Base-by-base conservation (phyloP, 1,140 invertebrate genomes). In the Pentalonia nigronervosa region DNA sequence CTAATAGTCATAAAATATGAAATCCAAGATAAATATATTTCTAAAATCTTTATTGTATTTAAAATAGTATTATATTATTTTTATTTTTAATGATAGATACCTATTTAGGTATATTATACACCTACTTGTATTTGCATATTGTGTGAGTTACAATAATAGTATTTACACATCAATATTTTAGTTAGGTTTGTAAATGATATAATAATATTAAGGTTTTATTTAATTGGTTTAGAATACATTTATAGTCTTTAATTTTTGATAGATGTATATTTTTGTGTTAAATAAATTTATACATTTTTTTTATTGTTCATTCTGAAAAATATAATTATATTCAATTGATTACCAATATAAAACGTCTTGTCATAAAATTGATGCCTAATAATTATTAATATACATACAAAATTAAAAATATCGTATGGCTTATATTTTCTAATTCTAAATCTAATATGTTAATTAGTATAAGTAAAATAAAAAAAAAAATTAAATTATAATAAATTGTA, bases 281-380 rank as follows among this genome's bases (percentile, higher is more conserved):
- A 9, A 17, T n/a, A 1, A 45, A 17, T 90, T 30, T 56, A 90
- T 60, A 60, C 60, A 90, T 50, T 90, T 30, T 53, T n/a, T 45
- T 45, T 90, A 41, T 41, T 23, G n/a, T 60, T 90, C 36, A 21
- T 90, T 45, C 56, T 90, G 17, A 90, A 90, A 90, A 90, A 90
- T 90, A 25, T 67, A 67, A 90, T 41, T 90, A 67, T 90, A 90
- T 67, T 67, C 6, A 90, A 60, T 45, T 17, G 56, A 67, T 90
- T 7, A 47, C 45, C 14, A n/a, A 67, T 67, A 90, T 90, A 67
- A 60, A 90, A 67, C 7, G 17, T 89, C 14, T 56, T 23, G 7
- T 21, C 17, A 34, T 45, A 47, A 41, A 41, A 90, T 90, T 7
- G 20, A 90, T 56, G 34, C 0, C 47, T 88, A 90, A 50, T 36